Evolutionary conservation across 2,888 invertebrate species (phyloP), one percentile per base, ranked within the genome.

Genomic region (Branchellion lobata): DNA sequence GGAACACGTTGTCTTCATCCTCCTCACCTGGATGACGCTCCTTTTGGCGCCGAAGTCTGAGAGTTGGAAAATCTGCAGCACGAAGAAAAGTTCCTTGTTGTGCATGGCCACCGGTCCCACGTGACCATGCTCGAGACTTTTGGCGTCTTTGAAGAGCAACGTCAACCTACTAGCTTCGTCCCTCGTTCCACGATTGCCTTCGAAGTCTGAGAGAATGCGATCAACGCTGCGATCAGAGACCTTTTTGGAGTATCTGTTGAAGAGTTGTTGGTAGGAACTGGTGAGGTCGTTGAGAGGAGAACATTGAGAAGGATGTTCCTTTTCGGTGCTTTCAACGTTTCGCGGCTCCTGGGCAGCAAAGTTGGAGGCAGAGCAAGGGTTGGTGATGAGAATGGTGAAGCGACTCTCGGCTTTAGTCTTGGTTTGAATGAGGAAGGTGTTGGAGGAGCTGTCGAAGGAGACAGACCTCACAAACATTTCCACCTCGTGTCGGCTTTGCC

Each of bases 41-140:
- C 47, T 8, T 29, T 78, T 78, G 5, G 29, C 40, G 27, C 69
- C 33, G 31, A 71, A 78, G 27, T 80, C 78, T n/a, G 78, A 71
- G 21, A 51, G 34, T 27, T 78, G 71, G 47, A 78, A 71, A 40
- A 34, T 29, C 51, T 78, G 78, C 29, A 80, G 36, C 3, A 80
- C 53, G 40, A 80, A 80, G 18, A 36, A 80, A 5, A 80, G 61
- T 14, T 36, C 27, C 27, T 47, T 53, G 47, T 80, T 29, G 51
- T 71, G 61, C 27, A 61, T 61, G n/a, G 78, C 78, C 47, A 80
- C 68, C 0, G 80, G 80, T 33, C 80, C 80, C 11, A 80, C 71
- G 53, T 72, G 34, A 57, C 78, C 78, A 24, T 71, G 69, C 40
- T 80, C 80, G 18, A 78, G 57, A 71, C 71, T 80, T 72, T 80